Evolutionary conservation across 2,888 invertebrate genomes (phyloP), one percentile per base, ranked within the genome.

Genomic region (Halictus quadricinctus): DNA sequence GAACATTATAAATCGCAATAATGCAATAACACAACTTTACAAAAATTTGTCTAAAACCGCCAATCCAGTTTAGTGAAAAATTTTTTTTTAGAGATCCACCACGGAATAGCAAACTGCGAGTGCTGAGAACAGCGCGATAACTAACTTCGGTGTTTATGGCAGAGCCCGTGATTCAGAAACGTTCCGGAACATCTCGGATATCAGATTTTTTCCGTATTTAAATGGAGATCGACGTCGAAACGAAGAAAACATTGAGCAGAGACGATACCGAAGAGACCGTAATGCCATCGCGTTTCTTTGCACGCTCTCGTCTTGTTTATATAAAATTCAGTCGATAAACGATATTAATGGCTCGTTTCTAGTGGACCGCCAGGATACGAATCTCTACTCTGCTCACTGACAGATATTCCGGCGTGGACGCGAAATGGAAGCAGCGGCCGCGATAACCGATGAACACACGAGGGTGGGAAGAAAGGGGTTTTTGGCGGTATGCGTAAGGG

Each of bases 381-480:
- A 75, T 75, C 41, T 18, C 36, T 50, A 41, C 50, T 50, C 25
- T 13, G 36, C 66, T 69, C 66, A 69, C 60, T 21, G 25, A 75
- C 43, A 66, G 50, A 29, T 43, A 29, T 25, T 21, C 78, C 43
- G 43, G 36, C 78, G 43, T 64, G 72, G 36, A 80, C 78, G 60
- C 75, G 72, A 81, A 81, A 79, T 79, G 79, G 79, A 72, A 84
- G 76, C 75, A 79, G 60, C 81, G 69, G 60, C 43, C 79, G 80
- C 66, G 85, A 85, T 85, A 85, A 84, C 86, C 81, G 76, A 84
- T 74, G 79, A 79, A 84, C 83, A 76, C 58, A 21, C 41, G 18
- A 29, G 60, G 48, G 48, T 64, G 43, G 29, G 36, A 25, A 48
- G 50, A 21, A 36, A 6, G 50, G 41, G 50, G 43, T n/a, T 41